phyloP scores from a whole-genome alignment of 2,888 invertebrate genomes.

The Macropis europaea region DNA sequence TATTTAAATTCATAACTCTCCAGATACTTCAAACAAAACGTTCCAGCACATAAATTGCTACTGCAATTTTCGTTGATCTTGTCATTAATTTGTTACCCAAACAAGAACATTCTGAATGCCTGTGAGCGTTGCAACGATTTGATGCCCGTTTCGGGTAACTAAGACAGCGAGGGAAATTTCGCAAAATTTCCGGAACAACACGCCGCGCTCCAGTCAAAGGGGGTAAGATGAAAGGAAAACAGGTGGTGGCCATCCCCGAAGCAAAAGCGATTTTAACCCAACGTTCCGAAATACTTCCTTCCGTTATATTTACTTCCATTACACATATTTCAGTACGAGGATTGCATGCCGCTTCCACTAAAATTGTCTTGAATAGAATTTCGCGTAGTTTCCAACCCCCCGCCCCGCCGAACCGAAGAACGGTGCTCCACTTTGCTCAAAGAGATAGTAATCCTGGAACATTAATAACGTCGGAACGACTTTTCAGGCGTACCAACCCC shows the following conservation, averaged over 20 bases:
- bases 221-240: slow-evolving; percentile 3
- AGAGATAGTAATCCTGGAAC: neutral
- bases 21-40: too few relatives aligned
- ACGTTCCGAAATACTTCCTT: slow-evolving; percentile 20
- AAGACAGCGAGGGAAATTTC: slow-evolving; percentile 1
- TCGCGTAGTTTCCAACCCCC: neutral
- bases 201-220: neutral
- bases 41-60: too few relatives aligned
- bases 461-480: slow-evolving; percentile 14
- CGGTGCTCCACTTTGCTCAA: neutral
- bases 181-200: slow-evolving; percentile 6
- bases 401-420: too few relatives aligned
- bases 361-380: slow-evolving; percentile 23
- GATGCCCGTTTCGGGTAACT: too few relatives aligned
- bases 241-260: neutral
- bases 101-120: too few relatives aligned
- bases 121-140: too few relatives aligned
- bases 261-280: slow-evolving; percentile 25
- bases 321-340: neutral
- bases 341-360: neutral
- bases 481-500: neutral
- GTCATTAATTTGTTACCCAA: too few relatives aligned
- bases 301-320: slow-evolving; percentile 18
- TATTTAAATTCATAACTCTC: too few relatives aligned
- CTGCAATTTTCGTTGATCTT: too few relatives aligned